Percentiles rank a stretch among this genome's conserved stretches.
These are phyloP conservation scores for Anas bernieri DNA, from an alignment of 2,797 vertebrate species.

Conservation along the genomic window DNA sequence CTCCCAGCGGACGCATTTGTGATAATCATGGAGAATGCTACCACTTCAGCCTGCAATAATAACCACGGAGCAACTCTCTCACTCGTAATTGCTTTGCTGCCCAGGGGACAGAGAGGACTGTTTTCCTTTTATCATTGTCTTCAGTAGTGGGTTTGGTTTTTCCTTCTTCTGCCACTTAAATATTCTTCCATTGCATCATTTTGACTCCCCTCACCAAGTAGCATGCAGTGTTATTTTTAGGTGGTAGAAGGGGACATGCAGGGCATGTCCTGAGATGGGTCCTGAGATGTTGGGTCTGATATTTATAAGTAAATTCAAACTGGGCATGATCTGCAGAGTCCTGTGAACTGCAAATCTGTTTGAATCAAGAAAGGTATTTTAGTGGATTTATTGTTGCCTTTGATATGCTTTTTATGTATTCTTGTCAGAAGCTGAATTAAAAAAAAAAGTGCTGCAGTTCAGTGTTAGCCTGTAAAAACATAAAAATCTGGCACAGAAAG, in stretches of 20 bases:
- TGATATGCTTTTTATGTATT: conserved; percentile 41
- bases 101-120: conserved; percentile 13
- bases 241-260: not conserved
- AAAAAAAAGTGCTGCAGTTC: conserved; percentile 22
- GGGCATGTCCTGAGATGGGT: not conserved
- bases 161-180: not conserved
- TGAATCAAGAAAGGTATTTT: not conserved
- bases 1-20: conserved; percentile 45
- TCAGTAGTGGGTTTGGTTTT: rapidly evolving
- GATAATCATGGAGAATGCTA: conserved; percentile 14
- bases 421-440: conserved; percentile 57
- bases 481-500: conserved; percentile 65
- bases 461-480: conserved; percentile 64
- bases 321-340: not conserved
- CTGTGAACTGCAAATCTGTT: not conserved
- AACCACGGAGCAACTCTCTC: not conserved
- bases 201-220: not conserved
- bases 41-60: conserved; percentile 34
- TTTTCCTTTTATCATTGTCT: not conserved
- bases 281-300: not conserved
- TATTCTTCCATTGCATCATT: not conserved
- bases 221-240: not conserved
- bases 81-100: not conserved
- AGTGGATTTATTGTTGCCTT: conserved; percentile 50
- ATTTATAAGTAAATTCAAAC: not conserved